Evolutionary conservation across 2,113 vertebrate genomes (phyloP).

Genomic region (Petrocephalus zakoni): DNA sequence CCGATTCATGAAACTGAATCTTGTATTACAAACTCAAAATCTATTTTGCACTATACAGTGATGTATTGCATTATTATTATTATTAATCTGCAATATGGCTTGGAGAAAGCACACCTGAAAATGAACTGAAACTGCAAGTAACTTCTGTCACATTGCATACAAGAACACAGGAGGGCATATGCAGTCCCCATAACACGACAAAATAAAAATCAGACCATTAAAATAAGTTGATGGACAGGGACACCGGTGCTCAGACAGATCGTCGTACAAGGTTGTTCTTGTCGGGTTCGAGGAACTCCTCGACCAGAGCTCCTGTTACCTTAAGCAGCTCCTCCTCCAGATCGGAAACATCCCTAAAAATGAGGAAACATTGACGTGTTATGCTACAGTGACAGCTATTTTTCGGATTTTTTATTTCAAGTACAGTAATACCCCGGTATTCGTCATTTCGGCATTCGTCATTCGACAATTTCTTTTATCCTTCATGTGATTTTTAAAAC

Average conservation of each 20-base stretch:
- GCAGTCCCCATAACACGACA: not conserved
- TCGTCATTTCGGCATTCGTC: no score
- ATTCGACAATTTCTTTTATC: not conserved
- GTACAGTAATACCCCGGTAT: not conserved
- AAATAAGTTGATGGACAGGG: not conserved
- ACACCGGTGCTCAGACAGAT: constrained; percentile 50
- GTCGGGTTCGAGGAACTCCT: constrained; percentile 79
- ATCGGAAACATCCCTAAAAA: constrained; percentile 53
- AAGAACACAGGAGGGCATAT: not conserved
- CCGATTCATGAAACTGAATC: constrained; percentile 21
- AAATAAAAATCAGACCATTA: not conserved
- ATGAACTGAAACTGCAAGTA: not conserved
- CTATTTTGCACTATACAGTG: not conserved
- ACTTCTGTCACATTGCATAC: not conserved
- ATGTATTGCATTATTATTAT: not conserved
- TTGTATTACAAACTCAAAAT: not conserved
- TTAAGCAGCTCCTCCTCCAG: constrained; percentile 73
- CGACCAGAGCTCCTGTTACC: constrained; percentile 68
- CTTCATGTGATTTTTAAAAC: not conserved
- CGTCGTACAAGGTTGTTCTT: constrained; percentile 78
- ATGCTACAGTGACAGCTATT: not conserved
- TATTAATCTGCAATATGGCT: not conserved
- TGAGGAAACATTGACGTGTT: not conserved
- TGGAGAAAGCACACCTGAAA: not conserved
- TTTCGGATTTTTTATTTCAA: not conserved